Base-by-base conservation (phyloP, 1,140 invertebrate species). In the Heterodera schachtii region DNA sequence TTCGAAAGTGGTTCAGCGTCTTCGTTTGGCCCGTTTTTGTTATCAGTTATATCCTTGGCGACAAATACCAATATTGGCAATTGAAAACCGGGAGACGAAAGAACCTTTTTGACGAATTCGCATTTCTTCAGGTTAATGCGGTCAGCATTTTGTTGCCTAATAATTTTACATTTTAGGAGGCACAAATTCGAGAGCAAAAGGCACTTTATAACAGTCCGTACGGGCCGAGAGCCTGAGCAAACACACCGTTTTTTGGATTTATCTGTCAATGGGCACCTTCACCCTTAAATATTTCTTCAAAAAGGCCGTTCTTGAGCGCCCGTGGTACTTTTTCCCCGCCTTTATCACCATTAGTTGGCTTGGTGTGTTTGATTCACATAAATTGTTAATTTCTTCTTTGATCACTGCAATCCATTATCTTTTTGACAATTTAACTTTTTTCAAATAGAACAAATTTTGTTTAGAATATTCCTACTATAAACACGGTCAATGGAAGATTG, bases 251-350 rank as follows among this genome's bases (percentile, higher is more conserved):
- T 31, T 31, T 31, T 31, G 31, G 31, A 69, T 69, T 69, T 16
- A 69, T 8, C 8, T 71, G 41, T 41, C 31, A 49, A 78, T 78
- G 77, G 77, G 77, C 1, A 78, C 77, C 11, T 78, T 78, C 21
- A 78, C 77, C 31, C 43, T 78, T n/a, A 78, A 70, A 41, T 78
- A 78, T 69, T 43, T 44, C 70, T 64, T 78, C 47, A 66, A 70
- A 43, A 78, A 78, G 70, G n/a, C 44, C 16, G 13, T 78, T 69
- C 31, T 78, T 78, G 77, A 78, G 47, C 77, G 77, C 0, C 77
- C 77, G 44, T 69, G 70, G 70, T 78, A 64, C 49, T 70, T 64
- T 41, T 69, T 69, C 47, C 77, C 77, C 47, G 64, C 11, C 31
- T 19, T 78, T 11, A 41, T 78, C 31, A 64, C 21, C 31, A 41